phyloP scores from a whole-genome alignment of 2,888 invertebrate genomes.

The Camponotus fellah region DNA sequence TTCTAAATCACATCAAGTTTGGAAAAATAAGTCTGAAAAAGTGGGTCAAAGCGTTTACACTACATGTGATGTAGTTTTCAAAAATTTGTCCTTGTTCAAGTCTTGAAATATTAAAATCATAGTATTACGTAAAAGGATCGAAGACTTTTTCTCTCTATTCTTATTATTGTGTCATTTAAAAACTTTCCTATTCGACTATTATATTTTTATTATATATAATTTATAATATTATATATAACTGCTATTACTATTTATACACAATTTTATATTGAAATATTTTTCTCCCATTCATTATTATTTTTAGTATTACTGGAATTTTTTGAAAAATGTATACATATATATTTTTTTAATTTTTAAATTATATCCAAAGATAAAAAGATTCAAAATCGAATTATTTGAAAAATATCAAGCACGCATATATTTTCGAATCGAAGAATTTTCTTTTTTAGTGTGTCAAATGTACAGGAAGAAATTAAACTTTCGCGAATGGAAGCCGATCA shows the following conservation, averaged over 20 bases:
- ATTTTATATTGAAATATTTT: not conserved
- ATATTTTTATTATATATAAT: not conserved
- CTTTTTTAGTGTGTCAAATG: not conserved
- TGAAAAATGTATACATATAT: not conserved
- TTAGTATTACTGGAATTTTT: not conserved
- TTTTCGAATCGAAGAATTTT: not conserved
- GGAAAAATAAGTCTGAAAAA: not conserved
- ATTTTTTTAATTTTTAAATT: not conserved
- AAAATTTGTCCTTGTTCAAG: not conserved
- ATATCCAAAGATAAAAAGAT: not conserved
- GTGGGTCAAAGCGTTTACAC: not conserved
- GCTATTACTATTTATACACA: not conserved
- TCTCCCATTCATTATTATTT: not conserved
- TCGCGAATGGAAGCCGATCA: slow-evolving; percentile 21
- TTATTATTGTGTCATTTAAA: not conserved
- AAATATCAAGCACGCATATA: not conserved
- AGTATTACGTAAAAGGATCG: slow-evolving; percentile 14
- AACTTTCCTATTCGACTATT: slow-evolving; percentile 1
- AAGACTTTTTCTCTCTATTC: not conserved
- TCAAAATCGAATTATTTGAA: not conserved
- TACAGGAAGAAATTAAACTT: slow-evolving; percentile 37
- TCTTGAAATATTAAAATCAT: slow-evolving; percentile 15
- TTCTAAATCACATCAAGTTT: not conserved
- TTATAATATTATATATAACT: not conserved
- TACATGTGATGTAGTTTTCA: not conserved